These are phyloP conservation scores for Odontamblyopus lacepedii DNA, from an alignment of 2,797 vertebrate species.

Conservation along the genomic window DNA sequence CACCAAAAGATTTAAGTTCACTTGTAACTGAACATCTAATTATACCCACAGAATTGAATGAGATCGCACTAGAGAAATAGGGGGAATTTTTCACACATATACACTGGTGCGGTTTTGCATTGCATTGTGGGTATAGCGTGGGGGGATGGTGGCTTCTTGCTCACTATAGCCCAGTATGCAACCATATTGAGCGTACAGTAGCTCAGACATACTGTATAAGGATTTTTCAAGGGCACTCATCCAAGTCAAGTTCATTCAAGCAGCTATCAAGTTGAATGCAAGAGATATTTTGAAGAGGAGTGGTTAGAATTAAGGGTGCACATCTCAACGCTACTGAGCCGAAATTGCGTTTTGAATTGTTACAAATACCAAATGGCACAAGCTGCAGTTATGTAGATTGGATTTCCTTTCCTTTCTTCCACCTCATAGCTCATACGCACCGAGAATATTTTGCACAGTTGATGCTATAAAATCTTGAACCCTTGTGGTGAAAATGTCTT, in stretches of 20 bases:
- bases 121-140: conserved; percentile 45
- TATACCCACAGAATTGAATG: conserved; percentile 37
- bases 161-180: conserved; percentile 51
- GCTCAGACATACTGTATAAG: conserved; percentile 18
- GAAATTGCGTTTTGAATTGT: not conserved
- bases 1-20: conserved; percentile 33
- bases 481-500: too few relatives aligned
- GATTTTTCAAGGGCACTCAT: conserved; percentile 47
- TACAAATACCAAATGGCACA: not conserved
- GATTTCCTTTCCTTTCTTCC: not conserved
- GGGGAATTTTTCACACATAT: conserved; percentile 46
- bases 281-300: not conserved
- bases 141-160: conserved; percentile 60
- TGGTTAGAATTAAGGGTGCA: not conserved
- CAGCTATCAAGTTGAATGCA: not conserved
- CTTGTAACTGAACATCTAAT: conserved; percentile 57
- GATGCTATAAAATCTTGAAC: too few relatives aligned
- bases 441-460: too few relatives aligned
- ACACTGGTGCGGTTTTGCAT: conserved; percentile 43
- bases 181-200: conserved; percentile 43
- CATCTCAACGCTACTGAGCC: not conserved
- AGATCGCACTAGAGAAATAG: conserved; percentile 41
- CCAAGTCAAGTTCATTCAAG: conserved; percentile 6
- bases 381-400: not conserved
- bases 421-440: too few relatives aligned